Conservation (phyloP, 1,140 invertebrate genomes). For the Proctacanthus coquilletti region DNA sequence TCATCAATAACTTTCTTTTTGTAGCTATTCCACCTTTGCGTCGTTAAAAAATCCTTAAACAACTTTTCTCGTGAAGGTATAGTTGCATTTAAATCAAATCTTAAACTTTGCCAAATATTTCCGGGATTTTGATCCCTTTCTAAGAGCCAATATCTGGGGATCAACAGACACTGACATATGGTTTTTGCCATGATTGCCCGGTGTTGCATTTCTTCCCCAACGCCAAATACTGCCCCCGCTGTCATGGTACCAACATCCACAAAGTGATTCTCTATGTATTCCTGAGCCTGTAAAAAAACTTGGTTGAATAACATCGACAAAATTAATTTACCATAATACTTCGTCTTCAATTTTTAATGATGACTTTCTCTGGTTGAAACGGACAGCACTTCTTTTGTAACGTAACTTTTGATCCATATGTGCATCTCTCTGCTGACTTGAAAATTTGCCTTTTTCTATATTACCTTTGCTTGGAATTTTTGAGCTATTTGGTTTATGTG, state of each 20-base stretch:
- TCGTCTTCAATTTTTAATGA: too few relatives aligned
- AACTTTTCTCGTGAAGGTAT: slow-evolving; percentile 34
- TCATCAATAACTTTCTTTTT: slow-evolving; percentile 28
- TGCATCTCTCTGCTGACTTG: too few relatives aligned
- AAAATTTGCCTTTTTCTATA: slow-evolving; percentile 3
- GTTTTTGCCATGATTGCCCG: slow-evolving; percentile 36
- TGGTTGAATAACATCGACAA: background rate
- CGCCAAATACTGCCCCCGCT: slow-evolving; percentile 24
- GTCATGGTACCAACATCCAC: slow-evolving; percentile 23
- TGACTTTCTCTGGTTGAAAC: background rate
- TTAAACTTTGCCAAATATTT: slow-evolving; percentile 41
- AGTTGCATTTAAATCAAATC: slow-evolving; percentile 36
- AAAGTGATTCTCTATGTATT: slow-evolving; percentile 14
- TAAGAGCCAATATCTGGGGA: slow-evolving; percentile 38
- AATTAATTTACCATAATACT: too few relatives aligned
- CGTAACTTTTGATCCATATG: background rate
- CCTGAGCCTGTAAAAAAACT: background rate
- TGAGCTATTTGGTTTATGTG: background rate
- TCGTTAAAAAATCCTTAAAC: slow-evolving; percentile 31
- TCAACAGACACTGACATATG: slow-evolving; percentile 33
- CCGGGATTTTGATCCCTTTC: slow-evolving; percentile 35
- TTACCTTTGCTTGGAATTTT: background rate
- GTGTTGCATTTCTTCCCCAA: slow-evolving; percentile 36
- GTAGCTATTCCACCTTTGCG: slow-evolving; percentile 34
- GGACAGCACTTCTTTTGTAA: background rate